Evolutionary conservation across 2,888 invertebrate genomes (phyloP).

Genomic region (Mythimna pallens): DNA sequence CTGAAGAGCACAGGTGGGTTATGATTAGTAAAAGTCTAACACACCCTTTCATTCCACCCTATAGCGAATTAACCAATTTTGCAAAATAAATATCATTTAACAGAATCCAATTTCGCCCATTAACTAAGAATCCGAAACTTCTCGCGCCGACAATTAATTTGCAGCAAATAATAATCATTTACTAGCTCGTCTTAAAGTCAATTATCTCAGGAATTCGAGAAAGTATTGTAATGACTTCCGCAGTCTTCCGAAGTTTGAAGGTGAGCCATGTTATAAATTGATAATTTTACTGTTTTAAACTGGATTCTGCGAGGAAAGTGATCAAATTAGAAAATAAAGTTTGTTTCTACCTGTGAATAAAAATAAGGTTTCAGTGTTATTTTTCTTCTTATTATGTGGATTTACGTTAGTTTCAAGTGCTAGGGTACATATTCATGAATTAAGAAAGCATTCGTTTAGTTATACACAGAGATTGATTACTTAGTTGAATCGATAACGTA

Average conservation of each 20-base stretch:
- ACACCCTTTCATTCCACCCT: too few relatives aligned
- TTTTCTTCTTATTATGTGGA: neutral
- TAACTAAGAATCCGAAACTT: constrained; percentile 1
- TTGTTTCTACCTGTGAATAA: neutral
- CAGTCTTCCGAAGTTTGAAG: constrained; percentile 22
- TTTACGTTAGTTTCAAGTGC: neutral
- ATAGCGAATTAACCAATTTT: neutral
- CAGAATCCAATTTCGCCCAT: neutral
- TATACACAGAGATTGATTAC: too few relatives aligned
- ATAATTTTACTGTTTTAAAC: constrained; percentile 6
- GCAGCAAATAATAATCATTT: constrained; percentile 31
- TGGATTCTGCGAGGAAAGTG: neutral
- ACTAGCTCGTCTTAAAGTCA: constrained; percentile 23
- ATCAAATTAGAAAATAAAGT: neutral
- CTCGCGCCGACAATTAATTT: constrained; percentile 29
- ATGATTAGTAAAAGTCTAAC: too few relatives aligned
- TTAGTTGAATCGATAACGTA: too few relatives aligned
- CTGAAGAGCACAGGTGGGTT: too few relatives aligned
- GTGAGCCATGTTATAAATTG: constrained; percentile 21
- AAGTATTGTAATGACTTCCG: constrained; percentile 20
- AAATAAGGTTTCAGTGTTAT: neutral
- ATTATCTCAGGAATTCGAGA: constrained; percentile 38
- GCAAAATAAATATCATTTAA: neutral
- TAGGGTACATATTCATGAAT: neutral
- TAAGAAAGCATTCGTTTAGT: too few relatives aligned